A percentile compares a stretch with the other conserved stretches of the same genome.
phyloP scores from a whole-genome alignment of 2,888 invertebrate genomes.

The Cyaniris semiargus region DNA sequence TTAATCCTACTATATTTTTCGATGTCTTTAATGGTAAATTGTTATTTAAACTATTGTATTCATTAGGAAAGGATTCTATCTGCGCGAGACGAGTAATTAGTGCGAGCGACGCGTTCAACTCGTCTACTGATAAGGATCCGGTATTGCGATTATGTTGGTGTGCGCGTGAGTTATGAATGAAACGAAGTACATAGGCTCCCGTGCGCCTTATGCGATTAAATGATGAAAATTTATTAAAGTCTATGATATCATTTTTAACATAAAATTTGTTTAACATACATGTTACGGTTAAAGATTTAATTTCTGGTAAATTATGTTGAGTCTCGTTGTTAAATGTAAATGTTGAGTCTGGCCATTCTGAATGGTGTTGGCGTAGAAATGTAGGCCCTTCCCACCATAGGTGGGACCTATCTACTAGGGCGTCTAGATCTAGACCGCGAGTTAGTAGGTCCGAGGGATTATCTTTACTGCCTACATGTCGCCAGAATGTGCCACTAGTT shows the following conservation, averaged over 20 bases:
- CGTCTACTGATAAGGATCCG: not conserved
- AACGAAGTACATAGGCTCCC: not conserved
- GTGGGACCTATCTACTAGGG: not conserved
- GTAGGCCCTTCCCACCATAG: slow-evolving; percentile 6
- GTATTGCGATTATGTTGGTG: not conserved
- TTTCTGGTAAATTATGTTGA: not conserved
- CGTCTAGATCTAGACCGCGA: not conserved
- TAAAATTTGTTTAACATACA: not conserved
- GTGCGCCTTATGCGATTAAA: not conserved
- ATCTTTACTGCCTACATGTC: slow-evolving; percentile 30
- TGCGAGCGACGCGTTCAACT: not conserved
- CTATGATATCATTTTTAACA: not conserved
- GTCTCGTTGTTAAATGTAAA: not conserved
- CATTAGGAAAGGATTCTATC: not conserved
- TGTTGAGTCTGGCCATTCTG: not conserved
- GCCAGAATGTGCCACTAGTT: too few relatives aligned
- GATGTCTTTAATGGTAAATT: not conserved
- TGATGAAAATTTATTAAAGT: not conserved
- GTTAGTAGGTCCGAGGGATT: not conserved
- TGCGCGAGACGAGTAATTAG: not conserved
- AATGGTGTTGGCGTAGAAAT: not conserved
- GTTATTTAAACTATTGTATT: not conserved
- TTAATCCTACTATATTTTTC: not conserved
- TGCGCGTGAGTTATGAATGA: not conserved
- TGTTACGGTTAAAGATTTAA: not conserved